Percentiles rank a stretch among this genome's conserved stretches.
Evolutionary conservation across 2,888 invertebrate species (phyloP).

Genomic region (Troides oblongomaculatus): DNA sequence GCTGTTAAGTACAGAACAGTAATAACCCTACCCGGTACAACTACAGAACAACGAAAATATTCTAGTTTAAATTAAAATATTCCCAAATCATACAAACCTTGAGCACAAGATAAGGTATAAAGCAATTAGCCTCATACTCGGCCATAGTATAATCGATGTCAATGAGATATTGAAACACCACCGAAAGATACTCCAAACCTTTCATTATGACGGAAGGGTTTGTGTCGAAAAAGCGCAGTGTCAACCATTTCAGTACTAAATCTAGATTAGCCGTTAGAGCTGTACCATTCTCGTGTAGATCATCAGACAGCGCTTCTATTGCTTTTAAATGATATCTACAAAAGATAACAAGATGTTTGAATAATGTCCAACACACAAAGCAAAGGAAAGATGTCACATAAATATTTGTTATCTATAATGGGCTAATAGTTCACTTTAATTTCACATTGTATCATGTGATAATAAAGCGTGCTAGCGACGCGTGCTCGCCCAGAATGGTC

Average conservation of each 20-base stretch:
- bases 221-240: conserved; percentile 98
- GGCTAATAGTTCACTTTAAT: too few relatives aligned
- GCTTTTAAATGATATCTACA: conserved; percentile 95
- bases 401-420: too few relatives aligned
- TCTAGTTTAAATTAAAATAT: neutral
- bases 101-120: conserved; percentile 95
- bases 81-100: conserved; percentile 81
- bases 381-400: neutral
- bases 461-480: too few relatives aligned
- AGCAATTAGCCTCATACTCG: conserved; percentile 94
- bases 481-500: too few relatives aligned
- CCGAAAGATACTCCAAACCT: conserved; percentile 94
- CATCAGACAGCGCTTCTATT: conserved; percentile 92
- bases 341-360: conserved; percentile 1
- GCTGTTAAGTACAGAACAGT: too few relatives aligned
- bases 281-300: conserved; percentile 87
- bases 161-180: conserved; percentile 89
- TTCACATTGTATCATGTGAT: too few relatives aligned
- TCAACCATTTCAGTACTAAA: conserved; percentile 97
- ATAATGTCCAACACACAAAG: neutral
- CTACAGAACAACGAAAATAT: too few relatives aligned
- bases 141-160: conserved; percentile 91
- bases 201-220: conserved; percentile 98
- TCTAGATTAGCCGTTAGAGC: conserved; percentile 95
- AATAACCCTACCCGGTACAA: too few relatives aligned